phyloP scores from a whole-genome alignment of 2,797 vertebrate species.

The Emys orbicularis region DNA sequence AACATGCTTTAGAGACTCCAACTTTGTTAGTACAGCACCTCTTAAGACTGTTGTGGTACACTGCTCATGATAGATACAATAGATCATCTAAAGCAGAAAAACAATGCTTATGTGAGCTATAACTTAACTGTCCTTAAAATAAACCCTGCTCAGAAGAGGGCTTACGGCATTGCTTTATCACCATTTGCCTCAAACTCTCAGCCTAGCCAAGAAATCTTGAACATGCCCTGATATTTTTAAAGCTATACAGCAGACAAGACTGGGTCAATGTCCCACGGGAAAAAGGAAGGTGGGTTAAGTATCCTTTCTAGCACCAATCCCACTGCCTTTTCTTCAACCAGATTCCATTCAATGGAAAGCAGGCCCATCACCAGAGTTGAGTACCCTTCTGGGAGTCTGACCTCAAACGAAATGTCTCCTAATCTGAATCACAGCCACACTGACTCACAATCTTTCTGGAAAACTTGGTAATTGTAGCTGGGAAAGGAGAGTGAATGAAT shows the following conservation, averaged over 20 bases:
- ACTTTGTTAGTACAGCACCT: neutral
- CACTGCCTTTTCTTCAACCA: neutral
- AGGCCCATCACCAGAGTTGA: neutral
- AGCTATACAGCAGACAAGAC: neutral
- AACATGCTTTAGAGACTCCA: neutral
- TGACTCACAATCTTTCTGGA: neutral
- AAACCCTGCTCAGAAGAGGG: conserved; percentile 13
- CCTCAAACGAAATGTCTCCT: neutral
- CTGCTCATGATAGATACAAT: neutral
- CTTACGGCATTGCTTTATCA: neutral
- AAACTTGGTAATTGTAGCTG: neutral
- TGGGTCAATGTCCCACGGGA: neutral
- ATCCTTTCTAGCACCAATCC: neutral
- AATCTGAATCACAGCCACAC: neutral
- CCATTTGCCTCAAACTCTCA: neutral
- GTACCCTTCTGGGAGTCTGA: conserved; percentile 7
- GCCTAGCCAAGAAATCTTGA: neutral
- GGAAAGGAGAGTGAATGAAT: neutral
- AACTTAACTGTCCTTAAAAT: neutral
- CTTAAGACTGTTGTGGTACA: accelerated
- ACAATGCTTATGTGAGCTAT: neutral
- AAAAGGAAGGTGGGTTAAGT: neutral
- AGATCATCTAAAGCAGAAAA: neutral
- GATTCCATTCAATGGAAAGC: neutral
- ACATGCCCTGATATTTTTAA: neutral